Base-by-base conservation (phyloP, 2,888 invertebrate genomes). In the Noctua fimbriata region DNA sequence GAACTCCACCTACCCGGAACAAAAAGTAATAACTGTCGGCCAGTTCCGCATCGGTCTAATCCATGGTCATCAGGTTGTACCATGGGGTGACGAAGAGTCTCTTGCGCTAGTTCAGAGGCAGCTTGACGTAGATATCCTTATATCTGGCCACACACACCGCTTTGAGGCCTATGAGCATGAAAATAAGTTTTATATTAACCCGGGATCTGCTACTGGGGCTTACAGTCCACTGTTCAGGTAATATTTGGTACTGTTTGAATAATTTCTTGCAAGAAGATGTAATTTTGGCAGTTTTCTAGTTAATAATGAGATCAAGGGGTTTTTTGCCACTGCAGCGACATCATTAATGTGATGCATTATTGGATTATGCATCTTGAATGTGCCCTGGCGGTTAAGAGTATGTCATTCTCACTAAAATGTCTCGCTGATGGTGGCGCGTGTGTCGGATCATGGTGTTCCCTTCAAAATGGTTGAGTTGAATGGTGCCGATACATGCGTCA, bases 121-220 rank as follows among this genome's bases (percentile, higher is more conserved):
- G 94, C 96, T 99, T 44, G 99, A 99, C 93, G 99, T 99, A 3
- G 99, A 99, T 95, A 99, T 99, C 90, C 97, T 99, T 69, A 99
- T 99, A 92, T 99, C 99, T 0, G 99, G 99, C 0, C 99, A 99
- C 94, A 99, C 99, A 0, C 99, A 99, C 95, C 98, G 99, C 91
- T 99, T 99, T 96, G 99, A 99, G 93, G 99, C 99, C 0, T 99
- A 99, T 90, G 99, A 99, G 94, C 99, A 99, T 96, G 99, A 99
- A 93, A 99, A 99, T 93, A 99, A 99, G 95, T 99, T 99, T 96
- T 99, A 99, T 94, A 99, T 99, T 76, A 99, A 99, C 95, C 99
- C 99, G 9, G 99, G 99, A 16, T 99, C 99, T 9, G 99, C 99
- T 4, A 99, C 99, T 47, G 99, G 99, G 21, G 99, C 99, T 10